Evolutionary conservation across 1,140 invertebrate genomes (phyloP), one percentile per base, ranked within the genome.

Genomic region (Aricia agestis): DNA sequence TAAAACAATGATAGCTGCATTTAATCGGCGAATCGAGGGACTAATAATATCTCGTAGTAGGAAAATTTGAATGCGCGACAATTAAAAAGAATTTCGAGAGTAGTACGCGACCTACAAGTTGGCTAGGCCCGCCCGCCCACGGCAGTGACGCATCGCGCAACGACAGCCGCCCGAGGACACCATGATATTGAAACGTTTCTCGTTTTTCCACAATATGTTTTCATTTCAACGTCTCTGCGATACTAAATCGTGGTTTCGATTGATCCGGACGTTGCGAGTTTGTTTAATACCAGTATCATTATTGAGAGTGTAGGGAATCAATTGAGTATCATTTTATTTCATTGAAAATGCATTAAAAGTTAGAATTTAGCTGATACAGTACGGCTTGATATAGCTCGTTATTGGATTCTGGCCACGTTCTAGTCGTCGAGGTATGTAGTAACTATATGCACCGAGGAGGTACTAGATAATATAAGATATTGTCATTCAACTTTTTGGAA

Each of bases 121-220:
- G 76, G 76, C 74, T 73, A 66, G 73, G 58, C 52, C 73, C 74
- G 74, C 72, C 66, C 73, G 66, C 76, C 77, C 78, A 76, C 76
- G 72, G 72, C 72, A 6, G 67, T 76, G 72, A 76, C 78, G 74
- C 73, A 76, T 80, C 78, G 78, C 69, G 74, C 69, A 72, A 72
- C 72, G 76, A 79, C 76, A 78, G 74, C 78, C 72, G 66, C 73
- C 61, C 75, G 68, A 68, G 73, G 52, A 69, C 70, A 70, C 66
- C 66, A 68, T 72, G 10, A 32, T 57, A 61, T 67, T 71, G 52
- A 70, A 72, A 74, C 71, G 41, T 25, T 68, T 70, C 36, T 73
- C 32, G 59, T 63, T 42, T 36, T 59, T 42, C 59, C 17, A 52
- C 45, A 52, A 13, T 13, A 52, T 52, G 13, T 52, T 52, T 52